phyloP scores from a whole-genome alignment of 2,888 invertebrate species.

The Geotrupes spiniger region DNA sequence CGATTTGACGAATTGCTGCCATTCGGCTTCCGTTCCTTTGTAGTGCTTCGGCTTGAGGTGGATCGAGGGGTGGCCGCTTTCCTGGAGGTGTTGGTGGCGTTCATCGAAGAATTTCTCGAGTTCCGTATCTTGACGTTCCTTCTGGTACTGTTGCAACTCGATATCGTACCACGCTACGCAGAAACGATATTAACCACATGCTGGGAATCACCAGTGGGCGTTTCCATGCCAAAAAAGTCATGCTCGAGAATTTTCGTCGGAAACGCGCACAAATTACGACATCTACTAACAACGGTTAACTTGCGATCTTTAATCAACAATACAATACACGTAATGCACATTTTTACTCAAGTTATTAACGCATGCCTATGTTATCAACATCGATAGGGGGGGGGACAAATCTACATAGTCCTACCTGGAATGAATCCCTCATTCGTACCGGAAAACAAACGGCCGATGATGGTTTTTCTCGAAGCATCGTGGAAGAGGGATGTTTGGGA shows the following conservation, averaged over 20 bases:
- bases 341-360: constrained; percentile 11
- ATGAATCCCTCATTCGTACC: constrained; percentile 14
- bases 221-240: neutral
- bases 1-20: constrained; percentile 78
- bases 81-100: constrained; percentile 67
- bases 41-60: constrained; percentile 59
- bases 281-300: constrained; percentile 5
- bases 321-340: constrained; percentile 37
- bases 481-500: constrained; percentile 26
- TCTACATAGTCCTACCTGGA: constrained; percentile 18
- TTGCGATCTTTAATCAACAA: constrained; percentile 5
- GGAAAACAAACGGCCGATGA: constrained; percentile 14
- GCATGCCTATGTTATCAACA: constrained; percentile 15
- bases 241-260: constrained; percentile 4
- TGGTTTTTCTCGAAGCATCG: constrained; percentile 30
- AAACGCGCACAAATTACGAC: constrained; percentile 16
- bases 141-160: constrained; percentile 80
- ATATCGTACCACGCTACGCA: constrained; percentile 86
- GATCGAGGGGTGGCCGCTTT: constrained; percentile 55
- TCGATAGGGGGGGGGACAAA: constrained; percentile 13
- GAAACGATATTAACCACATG: constrained; percentile 7
- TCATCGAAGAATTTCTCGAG: constrained; percentile 87
- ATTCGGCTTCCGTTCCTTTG: constrained; percentile 76
- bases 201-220: neutral
- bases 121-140: constrained; percentile 78